phyloP scores from a whole-genome alignment of 2,888 invertebrate genomes.

The Gisinianus flammeolus region DNA sequence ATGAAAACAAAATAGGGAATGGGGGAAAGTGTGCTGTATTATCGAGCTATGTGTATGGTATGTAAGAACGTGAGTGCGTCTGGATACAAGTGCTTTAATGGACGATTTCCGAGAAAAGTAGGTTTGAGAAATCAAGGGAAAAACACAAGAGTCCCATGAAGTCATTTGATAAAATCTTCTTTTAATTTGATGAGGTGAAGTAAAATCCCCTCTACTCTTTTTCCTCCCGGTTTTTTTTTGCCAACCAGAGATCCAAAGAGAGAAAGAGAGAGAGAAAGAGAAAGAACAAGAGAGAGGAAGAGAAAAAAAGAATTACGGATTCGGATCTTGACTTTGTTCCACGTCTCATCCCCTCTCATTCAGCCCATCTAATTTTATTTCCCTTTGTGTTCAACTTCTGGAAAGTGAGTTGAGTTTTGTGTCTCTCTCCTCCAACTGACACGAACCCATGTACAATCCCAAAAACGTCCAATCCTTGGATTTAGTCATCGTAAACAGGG shows the following conservation, averaged over 20 bases:
- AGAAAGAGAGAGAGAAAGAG: background rate
- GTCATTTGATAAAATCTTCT: conserved; percentile 39
- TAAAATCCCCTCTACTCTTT: conserved; percentile 12
- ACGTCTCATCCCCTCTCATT: conserved; percentile 29
- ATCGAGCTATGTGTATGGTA: no score
- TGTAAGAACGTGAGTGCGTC: no score
- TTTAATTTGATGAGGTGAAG: conserved; percentile 37
- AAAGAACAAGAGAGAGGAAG: background rate
- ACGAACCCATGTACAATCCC: background rate
- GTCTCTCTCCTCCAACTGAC: background rate
- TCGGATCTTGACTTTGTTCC: conserved; percentile 32
- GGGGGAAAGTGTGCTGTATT: no score
- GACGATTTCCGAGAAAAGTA: background rate
- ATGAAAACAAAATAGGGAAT: no score
- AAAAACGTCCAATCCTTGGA: background rate
- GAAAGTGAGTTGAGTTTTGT: conserved; percentile 27
- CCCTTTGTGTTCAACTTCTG: conserved; percentile 35
- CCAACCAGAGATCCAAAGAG: background rate
- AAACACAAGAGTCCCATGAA: conserved; percentile 36
- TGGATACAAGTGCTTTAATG: no score
- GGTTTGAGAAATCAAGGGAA: background rate
- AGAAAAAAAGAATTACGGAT: conserved; percentile 28
- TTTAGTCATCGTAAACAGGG: background rate
- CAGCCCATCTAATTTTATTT: conserved; percentile 38
- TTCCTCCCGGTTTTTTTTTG: background rate